These are phyloP conservation scores for Dryobotodes eremita DNA, from an alignment of 2,888 invertebrate genomes.

Conservation along the genomic window DNA sequence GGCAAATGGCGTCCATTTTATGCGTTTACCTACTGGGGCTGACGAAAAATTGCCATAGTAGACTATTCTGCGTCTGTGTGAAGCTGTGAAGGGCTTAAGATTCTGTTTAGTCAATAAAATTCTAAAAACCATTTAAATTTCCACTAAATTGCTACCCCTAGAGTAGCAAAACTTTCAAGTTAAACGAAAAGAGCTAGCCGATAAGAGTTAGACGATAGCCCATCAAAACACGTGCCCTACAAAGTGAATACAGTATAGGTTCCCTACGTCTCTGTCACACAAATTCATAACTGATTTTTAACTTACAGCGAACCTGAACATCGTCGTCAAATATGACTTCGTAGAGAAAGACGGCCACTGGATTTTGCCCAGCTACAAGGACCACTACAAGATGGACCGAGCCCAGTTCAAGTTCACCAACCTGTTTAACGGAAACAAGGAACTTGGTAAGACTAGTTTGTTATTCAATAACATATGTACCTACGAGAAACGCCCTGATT, in stretches of 20 bases:
- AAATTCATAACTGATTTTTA: background rate
- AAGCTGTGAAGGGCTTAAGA: background rate
- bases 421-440: conserved; percentile 86
- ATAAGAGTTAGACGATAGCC: background rate
- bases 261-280: background rate
- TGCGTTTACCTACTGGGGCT: background rate
- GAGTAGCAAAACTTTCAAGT: background rate
- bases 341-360: conserved; percentile 84
- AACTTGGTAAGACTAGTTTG: conserved; percentile 79
- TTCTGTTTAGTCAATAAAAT: background rate
- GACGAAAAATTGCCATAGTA: background rate
- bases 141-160: background rate
- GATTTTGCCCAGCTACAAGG: conserved; percentile 82
- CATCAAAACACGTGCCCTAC: background rate
- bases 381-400: conserved; percentile 86
- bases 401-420: conserved; percentile 88
- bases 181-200: background rate
- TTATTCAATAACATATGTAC: conserved; percentile 11
- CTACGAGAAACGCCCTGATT: background rate
- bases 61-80: background rate
- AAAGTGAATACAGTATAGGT: background rate
- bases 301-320: conserved; percentile 85
- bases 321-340: conserved; percentile 86
- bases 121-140: background rate
- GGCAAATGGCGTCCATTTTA: background rate